A percentile compares a stretch with the other conserved stretches of the same genome.
Evolutionary conservation across 1,140 invertebrate genomes (phyloP).

Genomic region (Amphibalanus amphitrite): DNA sequence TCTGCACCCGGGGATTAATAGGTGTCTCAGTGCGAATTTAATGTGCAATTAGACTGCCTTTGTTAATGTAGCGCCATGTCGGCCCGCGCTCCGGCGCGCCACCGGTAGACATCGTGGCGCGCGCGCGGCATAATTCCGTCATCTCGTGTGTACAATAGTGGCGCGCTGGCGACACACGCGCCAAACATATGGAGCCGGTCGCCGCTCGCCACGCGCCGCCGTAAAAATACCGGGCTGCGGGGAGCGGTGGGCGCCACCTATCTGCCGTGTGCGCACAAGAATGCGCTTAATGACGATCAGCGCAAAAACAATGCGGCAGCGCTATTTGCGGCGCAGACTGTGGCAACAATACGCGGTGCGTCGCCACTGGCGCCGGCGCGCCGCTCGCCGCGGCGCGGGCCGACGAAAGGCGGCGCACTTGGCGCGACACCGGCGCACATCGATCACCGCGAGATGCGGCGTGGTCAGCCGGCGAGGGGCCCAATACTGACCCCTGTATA

Average conservation of each 20-base stretch:
- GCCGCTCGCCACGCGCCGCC: too few relatives aligned
- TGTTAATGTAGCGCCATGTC: neutral
- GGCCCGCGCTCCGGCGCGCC: too few relatives aligned
- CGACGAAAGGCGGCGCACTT: neutral
- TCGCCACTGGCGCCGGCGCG: neutral
- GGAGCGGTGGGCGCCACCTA: neutral
- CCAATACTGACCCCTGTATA: too few relatives aligned
- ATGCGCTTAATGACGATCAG: neutral
- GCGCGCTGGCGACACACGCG: too few relatives aligned
- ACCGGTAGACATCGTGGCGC: neutral
- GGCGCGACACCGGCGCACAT: neutral
- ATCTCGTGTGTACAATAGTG: neutral
- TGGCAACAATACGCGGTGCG: neutral
- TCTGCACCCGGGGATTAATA: neutral
- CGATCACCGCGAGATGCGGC: neutral
- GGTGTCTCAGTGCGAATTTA: neutral
- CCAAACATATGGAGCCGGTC: neutral
- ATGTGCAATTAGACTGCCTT: slow-evolving; percentile 1
- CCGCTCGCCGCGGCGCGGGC: too few relatives aligned
- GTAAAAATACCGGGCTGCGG: neutral
- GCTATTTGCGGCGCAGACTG: neutral
- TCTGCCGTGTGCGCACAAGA: neutral
- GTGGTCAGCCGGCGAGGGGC: neutral
- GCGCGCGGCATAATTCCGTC: neutral
- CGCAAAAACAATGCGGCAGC: neutral